Percentiles rank a stretch among this genome's conserved stretches.
Conservation (phyloP, 2,113 vertebrate genomes). For the Perognathus longimembris region DNA sequence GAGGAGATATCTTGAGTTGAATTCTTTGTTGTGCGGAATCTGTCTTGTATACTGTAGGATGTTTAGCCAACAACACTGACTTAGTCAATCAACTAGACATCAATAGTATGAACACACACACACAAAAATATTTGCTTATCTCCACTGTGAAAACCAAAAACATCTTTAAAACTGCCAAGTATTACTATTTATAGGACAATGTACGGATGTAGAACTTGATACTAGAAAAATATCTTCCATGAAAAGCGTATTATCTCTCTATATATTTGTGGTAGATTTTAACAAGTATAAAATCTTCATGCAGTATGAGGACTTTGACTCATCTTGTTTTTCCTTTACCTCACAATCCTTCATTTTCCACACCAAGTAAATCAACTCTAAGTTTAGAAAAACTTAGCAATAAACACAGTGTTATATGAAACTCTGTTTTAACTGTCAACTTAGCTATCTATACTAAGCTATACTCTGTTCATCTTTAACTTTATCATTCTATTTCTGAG, state of each 20-base stretch:
- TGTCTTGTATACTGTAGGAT: neutral
- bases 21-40: neutral
- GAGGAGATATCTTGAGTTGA: neutral
- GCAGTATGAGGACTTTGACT: slow-evolving; percentile 7
- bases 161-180: neutral
- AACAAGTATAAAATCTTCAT: slow-evolving; percentile 25
- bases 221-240: slow-evolving; percentile 19
- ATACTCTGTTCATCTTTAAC: neutral
- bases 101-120: neutral
- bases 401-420: neutral
- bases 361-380: neutral
- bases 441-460: neutral
- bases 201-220: slow-evolving; percentile 26
- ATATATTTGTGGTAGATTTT: slow-evolving; percentile 6
- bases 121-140: too few relatives aligned
- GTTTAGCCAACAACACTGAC: neutral
- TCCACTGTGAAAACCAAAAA: neutral
- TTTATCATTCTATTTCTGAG: neutral
- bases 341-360: slow-evolving; percentile 24
- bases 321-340: neutral
- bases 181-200: slow-evolving; percentile 6
- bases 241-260: neutral
- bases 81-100: neutral
- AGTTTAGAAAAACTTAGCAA: slow-evolving; percentile 12
- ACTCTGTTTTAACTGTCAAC: slow-evolving; percentile 12